Evolutionary conservation across 2,113 vertebrate species (phyloP), one percentile per base, ranked within the genome.

Genomic region (Perca schrenkii): DNA sequence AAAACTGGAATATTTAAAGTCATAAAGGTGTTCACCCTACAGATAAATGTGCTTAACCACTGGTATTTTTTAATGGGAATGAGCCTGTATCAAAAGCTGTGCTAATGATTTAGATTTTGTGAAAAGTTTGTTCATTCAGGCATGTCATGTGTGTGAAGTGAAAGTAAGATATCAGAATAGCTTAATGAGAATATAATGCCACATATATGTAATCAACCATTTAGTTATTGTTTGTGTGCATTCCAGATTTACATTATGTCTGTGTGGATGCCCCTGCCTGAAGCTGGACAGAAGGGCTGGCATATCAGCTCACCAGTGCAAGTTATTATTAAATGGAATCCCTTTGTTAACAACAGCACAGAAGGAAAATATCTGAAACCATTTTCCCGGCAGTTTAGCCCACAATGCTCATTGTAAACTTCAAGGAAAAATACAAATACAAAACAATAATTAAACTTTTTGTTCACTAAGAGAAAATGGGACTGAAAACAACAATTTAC

Each of bases 401-500:
- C 66, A 63, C 56, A 21, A 13, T 15, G 28, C 54, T 53, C 57
- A 74, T 6, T 63, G 70, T 10, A 22, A n/a, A 79, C 70, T 36
- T 79, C 57, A 64, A 79, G 54, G 64, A n/a, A n/a, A n/a, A n/a
- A n/a, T n/a, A n/a, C n/a, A n/a, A n/a, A n/a, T n/a, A n/a, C n/a
- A n/a, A 43, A 82, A 88, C 78, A 74, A 60, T 75, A 64, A 88
- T 86, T 77, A 54, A 54, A 22, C 16, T 63, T 79, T 74, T 80
- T 77, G 28, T 40, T 83, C 56, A 43, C 54, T n/a, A 8, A 61
- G 28, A 58, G 73, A 17, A 61, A 81, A 67, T 7, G 4, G 25
- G 52, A 68, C n/a, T 4, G 71, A 86, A 86, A 91, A 82, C 74
- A 84, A 57, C 68, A 83, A 83, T 88, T 84, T 78, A 88, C 78